Conservation (phyloP, 53 echinoderm and acorn worm species). For the Temnopleurus reevesii region DNA sequence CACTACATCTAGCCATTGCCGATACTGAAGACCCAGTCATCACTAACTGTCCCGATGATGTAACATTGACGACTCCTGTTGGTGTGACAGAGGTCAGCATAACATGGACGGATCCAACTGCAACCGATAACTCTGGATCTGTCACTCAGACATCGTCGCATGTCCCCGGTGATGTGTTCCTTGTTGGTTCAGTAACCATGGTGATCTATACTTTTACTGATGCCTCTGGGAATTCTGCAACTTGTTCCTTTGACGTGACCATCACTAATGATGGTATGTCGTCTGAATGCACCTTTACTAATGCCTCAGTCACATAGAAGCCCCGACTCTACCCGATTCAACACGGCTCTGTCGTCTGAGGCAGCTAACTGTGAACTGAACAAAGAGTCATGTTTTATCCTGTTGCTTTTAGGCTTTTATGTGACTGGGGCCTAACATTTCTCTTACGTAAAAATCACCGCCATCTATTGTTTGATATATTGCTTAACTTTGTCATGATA, state of each 20-base stretch:
- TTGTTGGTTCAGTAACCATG: constrained; percentile 1
- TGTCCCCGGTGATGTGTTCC: constrained; percentile 46
- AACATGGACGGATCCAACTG: constrained; percentile 52
- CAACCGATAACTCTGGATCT: constrained; percentile 49
- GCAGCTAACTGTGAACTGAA: too few species aligned
- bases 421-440: too few species aligned
- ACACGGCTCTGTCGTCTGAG: too few species aligned
- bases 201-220: constrained; percentile 56
- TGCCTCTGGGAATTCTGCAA: constrained; percentile 41
- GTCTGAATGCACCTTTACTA: neutral
- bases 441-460: too few species aligned
- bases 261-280: constrained; percentile 30
- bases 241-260: constrained; percentile 43
- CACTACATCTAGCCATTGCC: constrained; percentile 32
- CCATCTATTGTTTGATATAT: too few species aligned
- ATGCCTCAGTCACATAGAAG: too few species aligned
- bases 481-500: too few species aligned
- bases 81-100: constrained; percentile 4
- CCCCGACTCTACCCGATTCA: too few species aligned
- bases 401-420: too few species aligned
- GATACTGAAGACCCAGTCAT: constrained; percentile 38
- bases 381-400: too few species aligned
- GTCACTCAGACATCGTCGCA: neutral
- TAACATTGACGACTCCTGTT: constrained; percentile 10
- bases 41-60: constrained; percentile 41